phyloP scores from a whole-genome alignment of 2,888 invertebrate species.

The Cantharis flavilabris region DNA sequence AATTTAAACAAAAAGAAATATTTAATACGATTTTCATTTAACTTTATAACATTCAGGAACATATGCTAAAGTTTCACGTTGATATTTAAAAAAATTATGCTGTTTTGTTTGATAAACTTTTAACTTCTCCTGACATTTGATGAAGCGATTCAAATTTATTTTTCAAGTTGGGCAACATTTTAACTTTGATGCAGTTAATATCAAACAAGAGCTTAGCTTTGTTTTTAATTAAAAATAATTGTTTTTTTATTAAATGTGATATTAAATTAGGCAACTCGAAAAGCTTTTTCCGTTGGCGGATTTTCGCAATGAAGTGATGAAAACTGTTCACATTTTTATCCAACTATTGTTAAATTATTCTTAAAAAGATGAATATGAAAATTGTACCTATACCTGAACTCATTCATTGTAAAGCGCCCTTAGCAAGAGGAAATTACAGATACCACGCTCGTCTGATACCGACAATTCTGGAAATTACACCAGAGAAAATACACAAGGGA shows the following conservation, averaged over 20 bases:
- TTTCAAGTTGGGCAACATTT: constrained; percentile 29
- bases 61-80: constrained; percentile 23
- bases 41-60: constrained; percentile 24
- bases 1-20: constrained; percentile 15
- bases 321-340: background rate
- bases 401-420: constrained; percentile 38
- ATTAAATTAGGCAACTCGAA: background rate
- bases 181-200: constrained; percentile 32
- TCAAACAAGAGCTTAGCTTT: constrained; percentile 10
- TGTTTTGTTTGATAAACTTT: constrained; percentile 30
- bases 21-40: constrained; percentile 17
- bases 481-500: constrained; percentile 55
- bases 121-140: constrained; percentile 34
- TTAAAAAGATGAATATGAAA: constrained; percentile 28
- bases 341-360: constrained; percentile 2
- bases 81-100: constrained; percentile 28
- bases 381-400: constrained; percentile 33
- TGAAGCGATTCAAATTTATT: constrained; percentile 33
- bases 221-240: constrained; percentile 4
- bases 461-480: constrained; percentile 56
- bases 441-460: constrained; percentile 51
- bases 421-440: constrained; percentile 50
- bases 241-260: background rate
- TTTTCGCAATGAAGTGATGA: background rate
- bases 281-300: background rate